Base-by-base conservation (phyloP, 2,888 invertebrate genomes). In the Epicampocera succincta region DNA sequence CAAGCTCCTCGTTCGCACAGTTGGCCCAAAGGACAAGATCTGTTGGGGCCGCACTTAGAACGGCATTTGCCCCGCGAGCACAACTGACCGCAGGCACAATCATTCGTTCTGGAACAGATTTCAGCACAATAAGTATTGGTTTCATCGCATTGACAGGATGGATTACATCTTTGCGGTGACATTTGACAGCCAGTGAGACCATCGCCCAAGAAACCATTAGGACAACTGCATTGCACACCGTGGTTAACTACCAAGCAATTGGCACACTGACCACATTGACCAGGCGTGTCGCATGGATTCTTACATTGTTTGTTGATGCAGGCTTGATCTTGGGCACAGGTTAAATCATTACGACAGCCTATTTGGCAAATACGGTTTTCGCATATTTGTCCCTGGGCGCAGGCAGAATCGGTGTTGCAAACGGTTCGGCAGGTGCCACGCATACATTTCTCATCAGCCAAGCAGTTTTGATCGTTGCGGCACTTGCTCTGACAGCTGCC, bases 401-500 rank as follows among this genome's bases (percentile, higher is more conserved):
- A 98, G 79, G 95, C 94, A 13, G 94, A 93, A 89, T 98, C 97
- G 68, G 95, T 96, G 88, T 97, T 97, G 88, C 97, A 98, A 38
- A 97, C 94, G 1, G 95, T 93, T 90, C 95, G 95, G 87, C 97
- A 97, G 68, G 95, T 93, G 54, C 96, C 96, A 72, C 94, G 93
- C 84, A 97, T 94, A 89, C 98, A 98, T 85, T 96, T 94, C 90
- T 97, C 97, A 87, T 97, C 96, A 15, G 95, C 94, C 83, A 97
- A 91, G 88, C 98, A 98, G 86, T 95, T 94, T 54, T 93, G 93
- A 89, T 97, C 96, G 85, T 96, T 95, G 90, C 94, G 93, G 87
- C 97, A 97, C 52, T 94, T 94, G 38, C 94, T 92, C 88, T 96
- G 94, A 87, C 97, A 97, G 56, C 93, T 93, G 84, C 94, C 94